Evolutionary conservation across 1,140 invertebrate species (phyloP).

Genomic region (Aradophagus sp.): DNA sequence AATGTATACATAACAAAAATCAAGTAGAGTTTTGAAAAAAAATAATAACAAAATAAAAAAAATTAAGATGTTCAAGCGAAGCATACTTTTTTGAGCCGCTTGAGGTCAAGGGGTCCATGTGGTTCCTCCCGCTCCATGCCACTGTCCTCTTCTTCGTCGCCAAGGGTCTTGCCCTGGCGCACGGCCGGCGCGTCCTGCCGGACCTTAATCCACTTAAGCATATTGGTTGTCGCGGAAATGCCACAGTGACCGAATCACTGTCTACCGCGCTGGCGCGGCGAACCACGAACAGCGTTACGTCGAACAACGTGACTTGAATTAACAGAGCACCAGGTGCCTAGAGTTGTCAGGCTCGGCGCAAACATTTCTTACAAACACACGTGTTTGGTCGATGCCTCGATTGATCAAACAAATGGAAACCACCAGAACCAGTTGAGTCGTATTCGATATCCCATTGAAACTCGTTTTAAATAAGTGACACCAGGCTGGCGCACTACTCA

Average conservation of each 20-base stretch:
- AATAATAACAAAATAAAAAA: too few relatives aligned
- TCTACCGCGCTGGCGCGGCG: not conserved
- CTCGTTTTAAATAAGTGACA: not conserved
- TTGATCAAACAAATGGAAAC: constrained; percentile 18
- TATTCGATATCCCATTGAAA: too few relatives aligned
- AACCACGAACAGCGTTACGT: not conserved
- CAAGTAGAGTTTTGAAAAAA: too few relatives aligned
- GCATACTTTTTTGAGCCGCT: constrained; percentile 70
- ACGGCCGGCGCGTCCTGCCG: constrained; percentile 63
- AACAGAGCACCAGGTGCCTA: too few relatives aligned
- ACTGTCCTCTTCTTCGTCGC: constrained; percentile 67
- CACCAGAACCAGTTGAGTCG: not conserved
- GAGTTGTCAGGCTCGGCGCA: not conserved
- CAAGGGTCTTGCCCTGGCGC: constrained; percentile 53
- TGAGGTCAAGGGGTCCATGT: constrained; percentile 63
- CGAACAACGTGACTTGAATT: too few relatives aligned
- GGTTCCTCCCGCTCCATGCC: constrained; percentile 72
- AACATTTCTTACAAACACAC: constrained; percentile 17
- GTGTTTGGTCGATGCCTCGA: constrained; percentile 39
- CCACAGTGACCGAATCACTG: constrained; percentile 15
- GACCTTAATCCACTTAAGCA: constrained; percentile 74
- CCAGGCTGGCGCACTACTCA: constrained; percentile 6
- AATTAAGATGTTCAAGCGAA: too few relatives aligned
- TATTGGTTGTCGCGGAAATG: constrained; percentile 48
- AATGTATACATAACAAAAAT: too few relatives aligned